A percentile compares a stretch with the other conserved stretches of the same genome.
Conservation (phyloP, 2,113 vertebrate genomes). For the Spheniscus mendiculus region DNA sequence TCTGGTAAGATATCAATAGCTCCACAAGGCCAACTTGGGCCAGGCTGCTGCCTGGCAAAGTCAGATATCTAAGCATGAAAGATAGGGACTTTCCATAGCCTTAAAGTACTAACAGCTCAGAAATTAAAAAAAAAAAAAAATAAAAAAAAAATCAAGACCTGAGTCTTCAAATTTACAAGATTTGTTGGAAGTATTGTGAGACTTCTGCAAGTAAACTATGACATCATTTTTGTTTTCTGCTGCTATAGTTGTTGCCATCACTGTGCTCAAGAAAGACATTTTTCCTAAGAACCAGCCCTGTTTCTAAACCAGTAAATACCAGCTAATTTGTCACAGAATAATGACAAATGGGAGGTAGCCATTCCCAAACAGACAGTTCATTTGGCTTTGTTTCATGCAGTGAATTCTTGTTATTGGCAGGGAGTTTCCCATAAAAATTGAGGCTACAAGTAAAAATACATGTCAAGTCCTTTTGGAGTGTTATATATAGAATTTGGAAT, state of each 20-base stretch:
- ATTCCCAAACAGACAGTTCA: not conserved
- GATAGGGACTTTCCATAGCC: accelerated
- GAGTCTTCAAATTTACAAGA: not conserved
- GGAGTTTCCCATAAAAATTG: not conserved
- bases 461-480: not conserved
- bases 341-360: not conserved
- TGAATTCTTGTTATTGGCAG: not conserved
- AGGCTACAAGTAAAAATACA: not conserved
- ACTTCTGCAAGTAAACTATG: not conserved
- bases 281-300: not conserved
- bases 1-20: not conserved
- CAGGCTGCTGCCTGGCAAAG: not conserved
- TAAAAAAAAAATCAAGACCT: not conserved
- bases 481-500: not conserved
- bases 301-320: not conserved
- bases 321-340: not conserved
- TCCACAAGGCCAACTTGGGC: not conserved
- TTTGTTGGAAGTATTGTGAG: not conserved
- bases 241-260: not conserved
- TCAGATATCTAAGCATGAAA: not conserved
- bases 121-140: not conserved
- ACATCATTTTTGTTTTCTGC: not conserved
- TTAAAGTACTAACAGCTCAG: not conserved
- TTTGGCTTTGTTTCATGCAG: not conserved
- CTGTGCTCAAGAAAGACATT: not conserved